Evolutionary conservation across 1,140 invertebrate genomes (phyloP).

Genomic region (Acyrthosiphon pisum): DNA sequence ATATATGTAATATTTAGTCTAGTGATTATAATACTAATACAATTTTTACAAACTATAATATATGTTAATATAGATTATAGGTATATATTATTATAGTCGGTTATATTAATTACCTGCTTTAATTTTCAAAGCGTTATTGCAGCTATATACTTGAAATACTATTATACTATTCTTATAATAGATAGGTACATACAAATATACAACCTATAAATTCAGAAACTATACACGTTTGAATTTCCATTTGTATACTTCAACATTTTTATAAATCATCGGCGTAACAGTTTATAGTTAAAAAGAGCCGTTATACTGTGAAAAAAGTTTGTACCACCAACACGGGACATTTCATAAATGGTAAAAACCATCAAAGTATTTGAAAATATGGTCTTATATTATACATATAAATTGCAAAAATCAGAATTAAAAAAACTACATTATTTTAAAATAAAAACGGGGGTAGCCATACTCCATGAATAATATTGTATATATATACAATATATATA

Average conservation of each 20-base stretch:
- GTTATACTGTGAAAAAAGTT: neutral
- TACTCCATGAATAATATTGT: too few relatives aligned
- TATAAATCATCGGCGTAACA: neutral
- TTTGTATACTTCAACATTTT: neutral
- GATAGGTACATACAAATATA: too few relatives aligned
- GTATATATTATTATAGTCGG: too few relatives aligned
- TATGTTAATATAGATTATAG: too few relatives aligned
- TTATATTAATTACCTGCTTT: neutral
- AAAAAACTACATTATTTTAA: neutral
- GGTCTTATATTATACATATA: neutral
- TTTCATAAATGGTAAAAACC: neutral
- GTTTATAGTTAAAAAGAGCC: neutral
- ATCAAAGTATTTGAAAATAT: neutral
- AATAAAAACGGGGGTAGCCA: too few relatives aligned
- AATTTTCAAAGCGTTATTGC: neutral
- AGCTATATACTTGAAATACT: neutral
- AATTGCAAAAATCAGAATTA: neutral
- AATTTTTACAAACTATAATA: neutral
- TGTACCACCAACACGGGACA: neutral
- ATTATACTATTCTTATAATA: neutral
- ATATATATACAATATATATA: too few relatives aligned
- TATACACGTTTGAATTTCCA: neutral
- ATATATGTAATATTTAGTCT: neutral
- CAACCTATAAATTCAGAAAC: neutral
- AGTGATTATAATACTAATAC: neutral